Percentiles rank a stretch among this genome's conserved stretches.
These are phyloP conservation scores for Agrenia bidenticulata DNA, from an alignment of 2,888 invertebrate genomes.

Conservation along the genomic window DNA sequence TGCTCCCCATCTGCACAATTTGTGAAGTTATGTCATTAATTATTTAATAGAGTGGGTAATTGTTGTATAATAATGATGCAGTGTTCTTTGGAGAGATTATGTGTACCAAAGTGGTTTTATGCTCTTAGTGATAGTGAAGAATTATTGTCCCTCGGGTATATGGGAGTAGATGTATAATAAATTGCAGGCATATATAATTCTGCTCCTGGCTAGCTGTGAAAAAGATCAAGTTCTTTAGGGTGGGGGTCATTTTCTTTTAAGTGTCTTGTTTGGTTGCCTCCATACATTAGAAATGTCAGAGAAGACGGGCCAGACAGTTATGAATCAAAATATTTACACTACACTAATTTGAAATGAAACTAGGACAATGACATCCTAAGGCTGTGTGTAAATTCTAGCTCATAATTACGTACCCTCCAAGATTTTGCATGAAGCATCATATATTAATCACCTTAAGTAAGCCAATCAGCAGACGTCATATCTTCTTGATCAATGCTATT, in stretches of 20 bases:
- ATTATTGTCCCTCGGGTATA: background rate
- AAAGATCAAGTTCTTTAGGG: slow-evolving; percentile 9
- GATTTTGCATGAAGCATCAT: background rate
- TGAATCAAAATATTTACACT: slow-evolving; percentile 50
- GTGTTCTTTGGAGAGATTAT: background rate
- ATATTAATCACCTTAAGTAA: slow-evolving; percentile 13
- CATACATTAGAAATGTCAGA: slow-evolving; percentile 16
- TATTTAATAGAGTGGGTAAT: slow-evolving; percentile 19
- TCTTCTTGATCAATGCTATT: background rate
- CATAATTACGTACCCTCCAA: slow-evolving; percentile 2
- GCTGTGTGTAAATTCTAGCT: slow-evolving; percentile 21
- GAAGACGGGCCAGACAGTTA: slow-evolving; percentile 42
- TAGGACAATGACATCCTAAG: slow-evolving; percentile 46
- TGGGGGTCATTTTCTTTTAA: slow-evolving; percentile 14
- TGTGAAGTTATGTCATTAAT: slow-evolving; percentile 5
- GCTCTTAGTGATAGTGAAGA: background rate
- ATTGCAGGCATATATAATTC: no score
- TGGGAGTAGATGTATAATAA: background rate
- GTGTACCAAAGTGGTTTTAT: background rate
- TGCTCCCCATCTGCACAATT: background rate
- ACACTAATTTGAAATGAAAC: slow-evolving; percentile 42
- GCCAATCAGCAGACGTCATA: slow-evolving; percentile 18
- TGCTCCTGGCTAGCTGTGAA: no score
- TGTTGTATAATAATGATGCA: slow-evolving; percentile 11
- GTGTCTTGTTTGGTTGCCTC: slow-evolving; percentile 10